These are phyloP conservation scores for Prionace glauca DNA, from an alignment of 2,797 vertebrate species.

Conservation along the genomic window DNA sequence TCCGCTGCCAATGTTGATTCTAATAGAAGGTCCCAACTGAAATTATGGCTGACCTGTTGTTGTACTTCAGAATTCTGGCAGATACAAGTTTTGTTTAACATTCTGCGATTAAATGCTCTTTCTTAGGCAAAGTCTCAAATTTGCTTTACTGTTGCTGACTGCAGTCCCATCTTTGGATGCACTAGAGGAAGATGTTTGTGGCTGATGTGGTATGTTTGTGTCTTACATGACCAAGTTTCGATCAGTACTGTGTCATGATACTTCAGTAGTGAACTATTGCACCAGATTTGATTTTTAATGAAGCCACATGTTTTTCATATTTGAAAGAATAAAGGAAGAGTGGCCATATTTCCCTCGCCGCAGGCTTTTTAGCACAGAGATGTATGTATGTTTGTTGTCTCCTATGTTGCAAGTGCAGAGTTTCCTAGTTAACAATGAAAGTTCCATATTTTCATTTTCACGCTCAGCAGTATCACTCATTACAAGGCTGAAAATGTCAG, in stretches of 20 bases:
- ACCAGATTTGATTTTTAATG: not conserved
- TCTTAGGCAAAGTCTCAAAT: not conserved
- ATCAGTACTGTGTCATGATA: not conserved
- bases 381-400: not conserved
- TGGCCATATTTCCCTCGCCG: not conserved
- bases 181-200: not conserved
- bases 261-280: not conserved
- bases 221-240: not conserved
- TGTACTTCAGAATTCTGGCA: not conserved
- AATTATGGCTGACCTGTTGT: not conserved
- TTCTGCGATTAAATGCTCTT: not conserved
- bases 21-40: not conserved
- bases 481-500: not conserved
- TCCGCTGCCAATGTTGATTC: not conserved
- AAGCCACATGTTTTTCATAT: not conserved
- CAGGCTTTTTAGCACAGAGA: not conserved
- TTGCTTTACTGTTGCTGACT: not conserved
- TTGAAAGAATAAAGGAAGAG: not conserved
- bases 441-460: not conserved
- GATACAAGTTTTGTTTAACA: not conserved
- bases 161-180: conserved; percentile 1
- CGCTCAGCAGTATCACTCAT: not conserved
- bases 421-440: not conserved
- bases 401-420: not conserved
- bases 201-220: not conserved